Percentiles rank a stretch among this genome's conserved stretches.
phyloP scores from a whole-genome alignment of 1,140 invertebrate genomes.

The Chrysomallon squamiferum region DNA sequence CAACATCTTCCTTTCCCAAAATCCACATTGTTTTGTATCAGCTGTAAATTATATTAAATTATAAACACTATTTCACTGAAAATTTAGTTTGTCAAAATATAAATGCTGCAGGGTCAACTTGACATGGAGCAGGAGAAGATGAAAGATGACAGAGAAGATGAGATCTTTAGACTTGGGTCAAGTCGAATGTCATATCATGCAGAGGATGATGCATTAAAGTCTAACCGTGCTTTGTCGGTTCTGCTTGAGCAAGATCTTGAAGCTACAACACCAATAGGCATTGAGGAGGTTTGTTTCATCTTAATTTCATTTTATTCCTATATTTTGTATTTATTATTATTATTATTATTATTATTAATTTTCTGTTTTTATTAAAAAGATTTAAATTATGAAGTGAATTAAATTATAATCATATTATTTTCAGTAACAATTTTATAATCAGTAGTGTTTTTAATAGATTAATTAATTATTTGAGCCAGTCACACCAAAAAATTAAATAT shows the following conservation, averaged over 20 bases:
- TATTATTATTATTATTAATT: neutral
- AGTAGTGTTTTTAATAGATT: too few relatives aligned
- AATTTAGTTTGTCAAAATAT: too few relatives aligned
- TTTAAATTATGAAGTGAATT: too few relatives aligned
- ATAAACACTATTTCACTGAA: too few relatives aligned
- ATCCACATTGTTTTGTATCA: too few relatives aligned
- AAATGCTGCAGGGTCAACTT: conserved; percentile 36
- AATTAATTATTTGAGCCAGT: too few relatives aligned
- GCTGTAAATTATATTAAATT: too few relatives aligned
- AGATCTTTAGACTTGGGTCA: conserved; percentile 23
- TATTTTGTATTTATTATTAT: neutral
- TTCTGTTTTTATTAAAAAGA: too few relatives aligned
- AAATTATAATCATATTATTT: too few relatives aligned
- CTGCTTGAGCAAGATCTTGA: conserved; percentile 47
- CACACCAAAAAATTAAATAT: too few relatives aligned
- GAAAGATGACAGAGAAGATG: conserved; percentile 37
- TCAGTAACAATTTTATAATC: too few relatives aligned
- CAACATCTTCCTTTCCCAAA: too few relatives aligned
- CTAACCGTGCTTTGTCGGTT: conserved; percentile 43
- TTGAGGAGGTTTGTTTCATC: conserved; percentile 48
- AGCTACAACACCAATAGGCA: conserved; percentile 33
- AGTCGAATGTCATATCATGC: conserved; percentile 37
- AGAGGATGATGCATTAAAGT: conserved; percentile 45
- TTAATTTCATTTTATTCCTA: neutral
- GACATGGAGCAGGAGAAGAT: conserved; percentile 32